Base-by-base conservation (phyloP, 2,888 invertebrate species). In the Oeneis ivallda region DNA sequence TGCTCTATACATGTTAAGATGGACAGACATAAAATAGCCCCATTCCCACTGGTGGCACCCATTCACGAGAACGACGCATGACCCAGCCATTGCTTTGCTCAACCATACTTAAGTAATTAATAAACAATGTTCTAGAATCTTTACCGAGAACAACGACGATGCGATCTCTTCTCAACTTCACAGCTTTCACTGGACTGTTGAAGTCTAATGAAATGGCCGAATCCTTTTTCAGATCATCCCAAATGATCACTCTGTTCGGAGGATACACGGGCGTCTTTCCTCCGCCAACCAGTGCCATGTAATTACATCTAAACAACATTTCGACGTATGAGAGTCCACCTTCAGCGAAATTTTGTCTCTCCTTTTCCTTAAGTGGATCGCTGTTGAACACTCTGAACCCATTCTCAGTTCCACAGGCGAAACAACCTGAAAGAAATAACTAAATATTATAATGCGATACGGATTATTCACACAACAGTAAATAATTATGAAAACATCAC, bases 261-360 rank as follows among this genome's bases (percentile, higher is more conserved):
- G 98, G 98, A 92, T 98, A 98, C 71, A 98, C 94, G 2, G 98
- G 98, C 63, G 96, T 95, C 73, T 95, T 94, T 56, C 99, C 99
- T 69, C 98, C 98, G 60, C 99, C 99, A 64, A 99, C 98, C 66
- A 99, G 90, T 17, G 99, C 99, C 86, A 99, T 93, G 85, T 98
- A 98, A 90, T 99, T 99, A 86, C 99, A 99, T 73, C 98, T 94
- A 86, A 99, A 99, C 60, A 99, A 92, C 99, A 99, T 99, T 91
- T 99, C 99, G 7, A 99, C 97, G 83, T 97, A 97, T 64, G 96
- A 96, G 60, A 99, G 93, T 8, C 99, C 98, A 53, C 98, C 98
- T 87, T 97, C 97, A 47, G 95, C 93, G 84, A 98, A 99, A 85
- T 98, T 97, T 86, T 98, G 98, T 67, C 98, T 93, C 86, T 98